Base-by-base conservation (phyloP, 2,113 vertebrate genomes). In the Scophthalmus maximus region DNA sequence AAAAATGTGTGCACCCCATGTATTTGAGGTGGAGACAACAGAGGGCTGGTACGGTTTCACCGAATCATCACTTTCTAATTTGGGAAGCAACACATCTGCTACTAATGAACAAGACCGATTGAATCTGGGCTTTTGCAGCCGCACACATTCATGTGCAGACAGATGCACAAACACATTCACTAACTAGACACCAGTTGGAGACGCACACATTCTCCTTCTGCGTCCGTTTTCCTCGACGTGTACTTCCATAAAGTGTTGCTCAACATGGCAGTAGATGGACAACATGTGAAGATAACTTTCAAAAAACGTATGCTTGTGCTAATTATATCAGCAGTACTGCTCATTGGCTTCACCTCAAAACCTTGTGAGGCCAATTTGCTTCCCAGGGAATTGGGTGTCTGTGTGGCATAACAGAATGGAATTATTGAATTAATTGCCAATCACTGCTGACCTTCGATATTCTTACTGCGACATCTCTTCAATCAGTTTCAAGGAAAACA, bases 21-120 rank as follows among this genome's bases (percentile, higher is more conserved):
- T 36, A 62, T 81, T 59, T 69, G 52, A 67, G 68, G 34, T 56
- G n/a, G n/a, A 67, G 50, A 70, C 66, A 66, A 64, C 42, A 40
- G 60, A 79, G 80, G 40, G 56, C 78, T 61, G 70, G 47, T 61
- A 22, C 23, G 15, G 57, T 83, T 82, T 76, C 69, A 81, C 79
- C 78, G 74, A 85, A 71, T 87, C 86, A 79, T 89, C 79, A 80
- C 77, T 84, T 89, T 87, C 81, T 85, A 87, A 86, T 85, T 88
- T 76, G 20, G 76, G 78, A 86, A 65, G 63, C 66, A 81, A 78
- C 78, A 85, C 87, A 89, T 88, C 78, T 89, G 86, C 82, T 67
- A 15, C 82, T 87, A 89, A 87, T 88, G 84, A 89, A 80, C 30
- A 12, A 68, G 76, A 88, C 76, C 83, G 81, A 89, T 85, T 88